Evolutionary conservation across 2,797 vertebrate genomes (phyloP), one percentile per base, ranked within the genome.

Genomic region (Typhlichthys subterraneus): DNA sequence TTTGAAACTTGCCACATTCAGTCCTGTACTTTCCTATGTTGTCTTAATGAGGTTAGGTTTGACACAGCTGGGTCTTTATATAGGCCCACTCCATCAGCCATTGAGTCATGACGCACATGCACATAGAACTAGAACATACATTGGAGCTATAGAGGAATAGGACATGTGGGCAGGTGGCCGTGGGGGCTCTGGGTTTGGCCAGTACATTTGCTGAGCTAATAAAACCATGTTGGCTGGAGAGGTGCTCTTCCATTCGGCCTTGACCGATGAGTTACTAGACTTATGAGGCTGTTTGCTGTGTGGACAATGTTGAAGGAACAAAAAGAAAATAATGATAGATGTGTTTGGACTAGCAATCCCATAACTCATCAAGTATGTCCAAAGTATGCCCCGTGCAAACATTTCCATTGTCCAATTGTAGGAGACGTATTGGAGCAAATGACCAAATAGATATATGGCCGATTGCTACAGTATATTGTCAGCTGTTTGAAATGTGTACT

Each of bases 321-420:
- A 78, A 71, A 79, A 63, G 63, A 81, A 63, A 62, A 61, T 70
- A 74, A 69, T 91, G 89, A 92, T 91, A 76, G 77, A 92, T 91
- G 85, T 72, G 59, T 74, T 71, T 82, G 79, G 83, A 72, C 80
- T 79, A 64, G 67, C 60, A 57, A 61, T 72, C 77, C 82, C 85
- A 82, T 76, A 70, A 79, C 67, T 82, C 70, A 61, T 80, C 77
- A 45, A 55, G 67, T 77, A 72, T 80, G 81, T 23, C 23, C 23
- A 23, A 23, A 23, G 23, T 23, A 23, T 23, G 69, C 75, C 77
- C 72, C 62, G 70, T 76, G 59, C 75, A 81, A 78, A 73, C 53
- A 70, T 71, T 77, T 74, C 67, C 66, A 68, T 53, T 75, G 76
- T 81, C 67, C 75, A 76, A 74, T 80, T 23, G 23, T 23, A 23